phyloP scores from a whole-genome alignment of 1,140 invertebrate species.

The Rhyzopertha dominica region DNA sequence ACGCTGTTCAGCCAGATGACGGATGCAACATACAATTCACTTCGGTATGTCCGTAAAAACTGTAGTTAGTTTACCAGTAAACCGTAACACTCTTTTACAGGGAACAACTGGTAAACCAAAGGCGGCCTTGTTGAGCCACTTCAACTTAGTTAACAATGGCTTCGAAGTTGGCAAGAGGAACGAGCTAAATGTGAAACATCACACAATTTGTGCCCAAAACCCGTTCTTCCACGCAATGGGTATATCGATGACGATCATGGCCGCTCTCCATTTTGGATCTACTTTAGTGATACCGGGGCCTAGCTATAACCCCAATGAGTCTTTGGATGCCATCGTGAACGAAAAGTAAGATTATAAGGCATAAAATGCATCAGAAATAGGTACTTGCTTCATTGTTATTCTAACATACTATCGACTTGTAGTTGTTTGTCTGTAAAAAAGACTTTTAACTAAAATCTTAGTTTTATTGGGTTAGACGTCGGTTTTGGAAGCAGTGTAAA shows the following conservation, averaged over 20 bases:
- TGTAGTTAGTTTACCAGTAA: slow-evolving; percentile 11
- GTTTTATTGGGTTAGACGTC: too few relatives aligned
- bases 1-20: slow-evolving; percentile 58
- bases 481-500: too few relatives aligned
- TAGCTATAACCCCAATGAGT: slow-evolving; percentile 62
- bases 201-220: slow-evolving; percentile 69
- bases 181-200: slow-evolving; percentile 51
- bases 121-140: slow-evolving; percentile 77
- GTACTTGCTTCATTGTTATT: too few relatives aligned
- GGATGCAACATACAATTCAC: slow-evolving; percentile 82
- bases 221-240: slow-evolving; percentile 94
- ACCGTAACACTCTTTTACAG: slow-evolving; percentile 43
- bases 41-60: slow-evolving; percentile 61
- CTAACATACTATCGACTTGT: too few relatives aligned
- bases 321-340: slow-evolving; percentile 59
- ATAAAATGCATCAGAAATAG: not conserved
- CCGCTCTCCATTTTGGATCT: slow-evolving; percentile 57
- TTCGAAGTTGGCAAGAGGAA: slow-evolving; percentile 59
- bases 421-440: too few relatives aligned
- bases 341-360: slow-evolving; percentile 59
- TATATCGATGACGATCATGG: slow-evolving; percentile 63
- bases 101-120: slow-evolving; percentile 86
- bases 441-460: too few relatives aligned
- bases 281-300: slow-evolving; percentile 66
- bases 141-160: slow-evolving; percentile 82